These are phyloP conservation scores for Astreopora myriophthalma DNA, from an alignment of 64 coral and sea anemone species.

Conservation along the genomic window DNA sequence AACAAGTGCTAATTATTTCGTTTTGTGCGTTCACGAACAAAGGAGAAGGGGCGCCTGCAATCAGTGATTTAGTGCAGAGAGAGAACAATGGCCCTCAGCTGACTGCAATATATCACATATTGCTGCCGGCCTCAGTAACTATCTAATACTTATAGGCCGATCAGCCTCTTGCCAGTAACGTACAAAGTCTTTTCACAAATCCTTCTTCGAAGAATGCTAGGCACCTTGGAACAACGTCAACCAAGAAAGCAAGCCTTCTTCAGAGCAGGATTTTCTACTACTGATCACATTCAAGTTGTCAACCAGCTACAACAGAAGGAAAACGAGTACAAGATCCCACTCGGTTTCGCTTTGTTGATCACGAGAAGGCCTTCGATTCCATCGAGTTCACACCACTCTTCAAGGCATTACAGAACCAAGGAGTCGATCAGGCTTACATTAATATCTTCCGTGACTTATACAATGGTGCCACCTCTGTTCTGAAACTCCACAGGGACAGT, in stretches of 20 bases:
- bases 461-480: background rate
- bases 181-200: constrained; percentile 34
- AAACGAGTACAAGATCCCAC: constrained; percentile 29
- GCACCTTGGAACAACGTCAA: constrained; percentile 28
- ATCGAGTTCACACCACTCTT: background rate
- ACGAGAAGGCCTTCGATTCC: background rate
- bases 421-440: background rate
- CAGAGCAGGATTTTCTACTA: background rate
- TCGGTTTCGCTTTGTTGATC: background rate
- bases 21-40: too few relatives aligned
- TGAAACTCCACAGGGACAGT: background rate
- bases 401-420: background rate
- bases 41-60: too few relatives aligned
- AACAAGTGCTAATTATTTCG: too few relatives aligned
- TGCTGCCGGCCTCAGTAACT: too few relatives aligned
- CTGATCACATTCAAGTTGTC: constrained; percentile 4
- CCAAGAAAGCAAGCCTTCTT: constrained; percentile 23
- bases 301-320: constrained; percentile 1
- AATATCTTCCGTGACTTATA: background rate
- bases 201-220: constrained; percentile 23
- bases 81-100: too few relatives aligned
- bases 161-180: constrained; percentile 21
- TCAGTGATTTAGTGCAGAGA: too few relatives aligned
- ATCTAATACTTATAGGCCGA: too few relatives aligned
- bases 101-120: too few relatives aligned